Conservation (phyloP, 1,140 invertebrate species). For the Calosoma granatense region DNA sequence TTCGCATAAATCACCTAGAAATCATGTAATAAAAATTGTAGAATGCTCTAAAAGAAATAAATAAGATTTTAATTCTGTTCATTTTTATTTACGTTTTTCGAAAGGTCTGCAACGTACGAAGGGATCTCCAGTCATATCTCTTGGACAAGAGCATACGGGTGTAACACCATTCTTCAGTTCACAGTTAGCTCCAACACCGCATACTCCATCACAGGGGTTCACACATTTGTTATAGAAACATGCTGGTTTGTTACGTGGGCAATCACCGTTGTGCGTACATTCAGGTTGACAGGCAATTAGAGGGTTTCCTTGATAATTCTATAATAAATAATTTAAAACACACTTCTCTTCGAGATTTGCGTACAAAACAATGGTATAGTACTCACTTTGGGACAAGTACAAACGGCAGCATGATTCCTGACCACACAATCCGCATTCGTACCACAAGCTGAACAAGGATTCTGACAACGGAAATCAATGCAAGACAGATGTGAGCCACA, state of each 20-base stretch:
- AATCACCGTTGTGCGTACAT: constrained; percentile 61
- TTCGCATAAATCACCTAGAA: constrained; percentile 63
- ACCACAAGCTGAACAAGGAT: constrained; percentile 66
- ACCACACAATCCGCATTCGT: constrained; percentile 69
- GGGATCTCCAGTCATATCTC: constrained; percentile 77
- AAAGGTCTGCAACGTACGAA: constrained; percentile 72
- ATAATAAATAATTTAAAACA: constrained; percentile 1
- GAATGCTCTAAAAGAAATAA: too few species aligned
- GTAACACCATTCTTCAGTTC: constrained; percentile 59
- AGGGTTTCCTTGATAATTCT: constrained; percentile 67
- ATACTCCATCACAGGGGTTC: constrained; percentile 70
- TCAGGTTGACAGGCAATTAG: constrained; percentile 61
- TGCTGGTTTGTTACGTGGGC: constrained; percentile 61
- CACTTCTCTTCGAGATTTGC: too few species aligned
- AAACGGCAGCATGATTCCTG: constrained; percentile 63
- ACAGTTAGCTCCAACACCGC: constrained; percentile 72
- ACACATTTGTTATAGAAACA: constrained; percentile 72
- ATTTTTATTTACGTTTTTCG: constrained; percentile 47
- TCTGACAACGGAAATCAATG: constrained; percentile 63
- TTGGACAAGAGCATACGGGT: constrained; percentile 75
- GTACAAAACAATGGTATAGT: neutral
- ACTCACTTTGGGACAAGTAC: constrained; percentile 66
- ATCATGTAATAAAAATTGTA: neutral
- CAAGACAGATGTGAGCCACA: constrained; percentile 61
- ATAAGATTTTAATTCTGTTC: neutral